A percentile compares a stretch with the other conserved stretches of the same genome.
phyloP scores from a whole-genome alignment of 2,797 vertebrate species.

The Tokudaia tokunoshimensis region DNA sequence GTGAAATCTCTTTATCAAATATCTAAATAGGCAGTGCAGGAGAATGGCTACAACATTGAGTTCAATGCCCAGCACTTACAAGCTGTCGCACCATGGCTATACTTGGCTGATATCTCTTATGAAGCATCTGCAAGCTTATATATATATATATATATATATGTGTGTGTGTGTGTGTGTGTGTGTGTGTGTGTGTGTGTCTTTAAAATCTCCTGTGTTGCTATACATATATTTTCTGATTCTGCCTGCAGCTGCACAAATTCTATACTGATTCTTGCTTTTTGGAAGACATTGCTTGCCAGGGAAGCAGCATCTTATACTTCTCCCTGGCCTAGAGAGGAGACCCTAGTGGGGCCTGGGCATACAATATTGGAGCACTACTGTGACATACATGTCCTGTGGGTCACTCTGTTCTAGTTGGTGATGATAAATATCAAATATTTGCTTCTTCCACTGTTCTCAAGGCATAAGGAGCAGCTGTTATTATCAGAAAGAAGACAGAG shows the following conservation, averaged over 20 bases:
- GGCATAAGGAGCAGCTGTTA: background rate
- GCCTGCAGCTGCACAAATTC: background rate
- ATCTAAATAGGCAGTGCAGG: background rate
- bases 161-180: too few species aligned
- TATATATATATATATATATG: too few species aligned
- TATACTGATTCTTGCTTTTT: background rate
- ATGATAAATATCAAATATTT: background rate
- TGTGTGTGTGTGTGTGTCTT: too few species aligned
- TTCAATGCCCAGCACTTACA: background rate
- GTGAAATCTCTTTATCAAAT: background rate
- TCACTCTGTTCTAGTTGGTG: background rate
- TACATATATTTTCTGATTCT: background rate
- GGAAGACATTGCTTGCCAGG: background rate
- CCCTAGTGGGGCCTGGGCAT: background rate
- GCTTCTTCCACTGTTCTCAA: background rate
- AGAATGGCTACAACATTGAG: background rate
- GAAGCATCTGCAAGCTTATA: background rate
- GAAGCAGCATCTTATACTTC: background rate
- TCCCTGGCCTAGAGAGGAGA: background rate
- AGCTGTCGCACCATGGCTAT: background rate
- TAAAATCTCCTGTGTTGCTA: background rate
- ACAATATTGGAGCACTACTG: background rate
- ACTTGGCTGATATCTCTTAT: background rate
- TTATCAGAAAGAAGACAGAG: background rate
- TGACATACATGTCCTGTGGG: fast-evolving